Evolutionary conservation across 2,888 invertebrate genomes (phyloP).

Genomic region (Eupsilia transversa): DNA sequence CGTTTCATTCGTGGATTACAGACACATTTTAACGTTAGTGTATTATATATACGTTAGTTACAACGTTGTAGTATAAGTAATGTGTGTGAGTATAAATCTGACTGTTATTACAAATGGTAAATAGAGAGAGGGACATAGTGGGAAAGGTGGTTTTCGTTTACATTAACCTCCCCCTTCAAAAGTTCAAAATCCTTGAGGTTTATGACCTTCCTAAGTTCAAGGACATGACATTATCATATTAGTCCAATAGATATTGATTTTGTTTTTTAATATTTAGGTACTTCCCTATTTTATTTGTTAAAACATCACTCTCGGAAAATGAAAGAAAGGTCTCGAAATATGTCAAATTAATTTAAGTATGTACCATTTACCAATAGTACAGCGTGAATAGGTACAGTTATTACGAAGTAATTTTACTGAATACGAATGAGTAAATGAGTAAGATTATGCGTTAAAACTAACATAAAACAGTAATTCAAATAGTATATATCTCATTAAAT

Average conservation of each 20-base stretch:
- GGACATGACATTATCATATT: constrained; percentile 10
- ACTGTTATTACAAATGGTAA: background rate
- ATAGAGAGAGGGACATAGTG: background rate
- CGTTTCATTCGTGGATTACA: background rate
- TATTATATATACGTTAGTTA: no score
- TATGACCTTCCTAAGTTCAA: constrained; percentile 24
- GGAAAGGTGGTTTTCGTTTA: background rate
- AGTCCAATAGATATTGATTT: background rate
- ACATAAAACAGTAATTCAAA: background rate
- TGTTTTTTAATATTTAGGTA: background rate
- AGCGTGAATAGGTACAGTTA: background rate
- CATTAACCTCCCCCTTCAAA: background rate
- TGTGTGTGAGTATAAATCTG: background rate
- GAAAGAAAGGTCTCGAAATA: background rate
- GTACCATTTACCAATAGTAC: background rate
- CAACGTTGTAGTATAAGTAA: no score
- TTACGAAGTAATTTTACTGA: background rate
- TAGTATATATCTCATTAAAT: background rate
- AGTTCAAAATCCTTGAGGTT: constrained; percentile 14
- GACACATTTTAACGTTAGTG: background rate
- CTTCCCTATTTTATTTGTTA: background rate
- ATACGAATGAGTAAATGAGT: background rate
- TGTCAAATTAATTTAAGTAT: background rate
- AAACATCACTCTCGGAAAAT: background rate
- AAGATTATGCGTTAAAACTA: background rate